A percentile compares a stretch with the other conserved stretches of the same genome.
Conservation (phyloP, 2,888 invertebrate genomes). For the Brachyopa scutellaris region DNA sequence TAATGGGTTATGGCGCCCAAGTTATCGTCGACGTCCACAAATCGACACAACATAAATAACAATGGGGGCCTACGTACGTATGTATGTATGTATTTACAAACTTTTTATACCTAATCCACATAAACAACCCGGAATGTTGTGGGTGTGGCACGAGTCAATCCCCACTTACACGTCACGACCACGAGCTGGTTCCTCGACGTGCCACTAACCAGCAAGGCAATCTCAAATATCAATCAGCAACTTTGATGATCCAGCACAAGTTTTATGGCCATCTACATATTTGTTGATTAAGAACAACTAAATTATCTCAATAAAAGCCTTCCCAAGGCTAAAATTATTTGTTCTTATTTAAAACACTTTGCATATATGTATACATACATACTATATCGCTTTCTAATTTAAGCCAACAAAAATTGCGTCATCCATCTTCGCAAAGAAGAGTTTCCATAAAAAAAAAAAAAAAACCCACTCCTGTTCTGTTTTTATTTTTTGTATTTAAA, state of each 20-base stretch:
- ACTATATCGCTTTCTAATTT: constrained; percentile 10
- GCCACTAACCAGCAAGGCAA: too few species aligned
- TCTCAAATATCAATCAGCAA: background rate
- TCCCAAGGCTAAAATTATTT: too few species aligned
- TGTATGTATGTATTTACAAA: too few species aligned
- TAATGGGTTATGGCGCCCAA: too few species aligned
- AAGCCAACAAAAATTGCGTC: constrained; percentile 14
- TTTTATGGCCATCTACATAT: background rate
- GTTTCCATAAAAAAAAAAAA: background rate
- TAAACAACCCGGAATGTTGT: background rate
- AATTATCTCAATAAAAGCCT: background rate
- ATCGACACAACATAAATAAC: too few species aligned
- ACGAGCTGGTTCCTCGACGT: too few species aligned
- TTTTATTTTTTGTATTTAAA: background rate
- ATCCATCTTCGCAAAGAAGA: constrained; percentile 4
- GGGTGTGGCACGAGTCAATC: background rate
- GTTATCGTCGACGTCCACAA: too few species aligned
- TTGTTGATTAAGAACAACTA: background rate
- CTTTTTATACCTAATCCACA: too few species aligned
- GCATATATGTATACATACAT: too few species aligned
- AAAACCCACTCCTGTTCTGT: background rate
- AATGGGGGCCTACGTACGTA: too few species aligned
- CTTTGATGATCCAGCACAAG: background rate
- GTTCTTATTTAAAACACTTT: too few species aligned
- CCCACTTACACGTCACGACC: too few species aligned